Conservation (phyloP, 1,140 invertebrate genomes). For the Heterodera carotae region DNA sequence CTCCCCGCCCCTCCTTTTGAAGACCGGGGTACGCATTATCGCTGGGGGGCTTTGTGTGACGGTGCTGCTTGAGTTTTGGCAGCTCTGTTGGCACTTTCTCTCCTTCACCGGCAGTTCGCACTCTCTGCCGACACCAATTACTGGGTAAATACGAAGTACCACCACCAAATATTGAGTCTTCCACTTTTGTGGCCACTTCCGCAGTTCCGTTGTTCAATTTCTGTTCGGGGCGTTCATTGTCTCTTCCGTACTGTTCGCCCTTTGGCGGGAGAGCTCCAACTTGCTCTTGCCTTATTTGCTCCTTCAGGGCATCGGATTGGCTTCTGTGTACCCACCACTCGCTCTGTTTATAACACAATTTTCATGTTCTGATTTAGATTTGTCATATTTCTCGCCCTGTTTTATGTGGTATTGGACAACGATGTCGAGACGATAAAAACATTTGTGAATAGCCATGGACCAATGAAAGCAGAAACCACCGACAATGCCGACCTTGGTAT, state of each 20-base stretch:
- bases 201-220: slow-evolving; percentile 36
- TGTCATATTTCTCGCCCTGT: slow-evolving; percentile 47
- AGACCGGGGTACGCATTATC: slow-evolving; percentile 53
- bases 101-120: slow-evolving; percentile 3
- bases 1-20: slow-evolving; percentile 13
- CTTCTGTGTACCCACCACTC: background rate
- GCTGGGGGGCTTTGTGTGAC: slow-evolving; percentile 50
- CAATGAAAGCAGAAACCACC: background rate
- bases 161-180: no score
- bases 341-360: background rate
- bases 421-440: slow-evolving; percentile 38
- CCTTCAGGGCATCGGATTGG: slow-evolving; percentile 32
- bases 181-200: background rate
- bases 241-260: slow-evolving; percentile 46
- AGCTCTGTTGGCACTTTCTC: slow-evolving; percentile 38
- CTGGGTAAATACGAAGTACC: no score
- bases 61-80: slow-evolving; percentile 50
- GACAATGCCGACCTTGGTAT: background rate
- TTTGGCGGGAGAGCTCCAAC: slow-evolving; percentile 46
- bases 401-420: slow-evolving; percentile 32
- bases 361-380: background rate
- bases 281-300: slow-evolving; percentile 50
- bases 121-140: background rate
- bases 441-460: slow-evolving; percentile 36
- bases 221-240: slow-evolving; percentile 42